Base-by-base conservation (phyloP, 2,797 vertebrate species). In the Mionectes olivaceus region DNA sequence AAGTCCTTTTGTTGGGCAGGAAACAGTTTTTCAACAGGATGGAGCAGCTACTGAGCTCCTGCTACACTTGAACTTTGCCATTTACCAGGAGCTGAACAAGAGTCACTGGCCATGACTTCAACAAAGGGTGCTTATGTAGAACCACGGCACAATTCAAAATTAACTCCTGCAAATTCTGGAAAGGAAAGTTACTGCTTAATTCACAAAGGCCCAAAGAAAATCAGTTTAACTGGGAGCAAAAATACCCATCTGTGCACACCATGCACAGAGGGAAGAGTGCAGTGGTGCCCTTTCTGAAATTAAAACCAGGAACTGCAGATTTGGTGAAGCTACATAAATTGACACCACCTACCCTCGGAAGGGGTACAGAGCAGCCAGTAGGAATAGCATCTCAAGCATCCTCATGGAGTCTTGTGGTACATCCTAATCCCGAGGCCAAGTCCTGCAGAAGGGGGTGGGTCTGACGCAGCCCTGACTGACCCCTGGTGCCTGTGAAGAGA, bases 51-150 rank as follows among this genome's bases (percentile, higher is more conserved):
- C 8, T 73, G 70, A 96, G 74, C 76, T 93, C 60, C 60, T 2
- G 2, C 70, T 84, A 27, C 22, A 8, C 49, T 76, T 96, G 83
- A 96, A 95, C 95, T 96, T 83, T 96, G 87, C 70, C 87, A 96
- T 97, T 96, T 96, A 65, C 49, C 47, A 84, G 49, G 49, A 86
- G 47, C 35, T 67, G 25, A 94, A 87, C 73, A 61, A 73, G 93
- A 85, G 76, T 74, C 88, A 93, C 37, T 87, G 90, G 80, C 55
- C 73, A 78, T 1, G 0, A 70, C 47, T 90, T 78, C 56, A 88
- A 96, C 94, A 97, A 96, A 84, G 68, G 67, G 57, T 53, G 41
- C 55, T 78, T 97, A 89, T 96, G 60, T 71, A 25, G 46, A 44
- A 82, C 41, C 73, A 92, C 67, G 85, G 46, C 86, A 75, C 24